Base-by-base conservation (phyloP, 2,113 vertebrate genomes). In the Dascyllus trimaculatus region DNA sequence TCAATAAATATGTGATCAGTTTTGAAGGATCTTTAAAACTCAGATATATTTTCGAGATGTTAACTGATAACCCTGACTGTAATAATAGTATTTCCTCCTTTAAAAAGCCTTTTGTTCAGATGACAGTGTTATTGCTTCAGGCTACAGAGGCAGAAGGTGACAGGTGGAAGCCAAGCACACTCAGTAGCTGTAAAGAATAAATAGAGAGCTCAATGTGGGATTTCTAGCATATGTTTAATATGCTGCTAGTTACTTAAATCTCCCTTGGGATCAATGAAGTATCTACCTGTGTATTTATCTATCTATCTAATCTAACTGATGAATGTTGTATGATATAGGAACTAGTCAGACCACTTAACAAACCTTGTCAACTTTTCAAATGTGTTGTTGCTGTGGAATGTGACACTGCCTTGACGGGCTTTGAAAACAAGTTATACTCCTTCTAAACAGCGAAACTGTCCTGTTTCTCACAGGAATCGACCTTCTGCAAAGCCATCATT, bases 401-500 rank as follows among this genome's bases (percentile, higher is more conserved):
- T 63, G 35, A 78, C 25, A 68, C 32, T 68, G 29, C 11, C 43
- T 40, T 70, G n/a, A 52, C 67, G 21, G 29, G 35, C 56, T 75
- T 53, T 71, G 5, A 70, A 78, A 78, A 83, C 78, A 71, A 66
- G 70, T 71, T 78, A 0, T 26, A 24, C 46, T 38, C 5, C 29
- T 72, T 71, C 6, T 18, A 57, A 75, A 14, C 22, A 15, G 43
- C 19, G 0, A 49, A 74, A 82, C 11, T 46, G 2, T 82, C 56
- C 5, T 71, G 4, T 70, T 63, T 57, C 22, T 26, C 46, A 1
- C 74, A 97, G 96, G 92, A 96, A 95, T 85, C 93, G 96, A 77
- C 90, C 90, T 63, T 95, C 95, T 64, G 93, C 94, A 84, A 97
- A 97, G 85, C 93, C 95, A 49, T 91, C 95, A 80, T 94, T 95